A percentile compares a stretch with the other conserved stretches of the same genome.
These are phyloP conservation scores for Vanessa atalanta DNA, from an alignment of 1,140 invertebrate genomes.

Conservation along the genomic window DNA sequence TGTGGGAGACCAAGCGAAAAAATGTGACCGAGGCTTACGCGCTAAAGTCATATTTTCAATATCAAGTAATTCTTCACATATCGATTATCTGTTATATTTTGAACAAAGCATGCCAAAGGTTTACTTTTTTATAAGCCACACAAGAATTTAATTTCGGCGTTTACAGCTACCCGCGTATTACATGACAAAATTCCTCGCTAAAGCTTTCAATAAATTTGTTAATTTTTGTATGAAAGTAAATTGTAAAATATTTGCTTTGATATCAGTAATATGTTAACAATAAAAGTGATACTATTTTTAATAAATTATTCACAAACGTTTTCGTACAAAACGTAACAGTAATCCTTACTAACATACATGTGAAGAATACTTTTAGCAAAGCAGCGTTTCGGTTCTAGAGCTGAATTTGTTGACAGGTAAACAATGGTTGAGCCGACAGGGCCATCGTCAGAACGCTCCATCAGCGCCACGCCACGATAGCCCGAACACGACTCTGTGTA, in stretches of 20 bases:
- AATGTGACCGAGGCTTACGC: background rate
- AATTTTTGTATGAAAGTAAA: constrained; percentile 47
- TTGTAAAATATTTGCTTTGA: constrained; percentile 39
- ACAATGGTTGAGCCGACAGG: constrained; percentile 50
- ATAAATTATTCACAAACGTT: no score
- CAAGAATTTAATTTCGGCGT: constrained; percentile 58
- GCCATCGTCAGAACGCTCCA: constrained; percentile 48
- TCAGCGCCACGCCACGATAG: constrained; percentile 46
- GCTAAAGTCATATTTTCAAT: constrained; percentile 3
- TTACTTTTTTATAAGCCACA: constrained; percentile 48
- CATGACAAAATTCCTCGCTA: constrained; percentile 48
- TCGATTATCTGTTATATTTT: constrained; percentile 39
- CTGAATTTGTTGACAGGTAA: constrained; percentile 33
- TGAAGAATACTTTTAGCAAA: background rate
- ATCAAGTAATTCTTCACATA: constrained; percentile 7
- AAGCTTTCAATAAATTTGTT: constrained; percentile 56
- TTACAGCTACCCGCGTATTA: constrained; percentile 52
- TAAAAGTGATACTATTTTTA: background rate
- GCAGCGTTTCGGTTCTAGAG: background rate
- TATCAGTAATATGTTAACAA: constrained; percentile 5
- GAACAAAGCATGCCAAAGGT: constrained; percentile 44
- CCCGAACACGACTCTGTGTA: constrained; percentile 43
- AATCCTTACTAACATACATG: no score
- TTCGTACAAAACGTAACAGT: no score
- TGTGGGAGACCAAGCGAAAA: background rate